These are phyloP conservation scores for Agonopterix arenella DNA, from an alignment of 2,888 invertebrate species.

Conservation along the genomic window DNA sequence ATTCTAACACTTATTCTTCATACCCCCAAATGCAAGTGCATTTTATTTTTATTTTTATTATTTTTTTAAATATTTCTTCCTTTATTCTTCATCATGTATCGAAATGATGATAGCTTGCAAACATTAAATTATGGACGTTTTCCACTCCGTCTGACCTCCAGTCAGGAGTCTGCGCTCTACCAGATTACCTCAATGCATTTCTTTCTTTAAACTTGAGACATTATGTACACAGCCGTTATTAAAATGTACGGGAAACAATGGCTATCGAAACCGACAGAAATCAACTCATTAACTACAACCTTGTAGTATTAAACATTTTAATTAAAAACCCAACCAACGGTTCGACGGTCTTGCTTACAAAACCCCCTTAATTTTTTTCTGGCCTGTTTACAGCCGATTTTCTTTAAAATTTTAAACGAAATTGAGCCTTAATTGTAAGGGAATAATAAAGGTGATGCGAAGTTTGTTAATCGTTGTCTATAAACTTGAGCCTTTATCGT, in stretches of 20 bases:
- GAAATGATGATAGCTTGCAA: too few relatives aligned
- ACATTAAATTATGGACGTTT: too few relatives aligned
- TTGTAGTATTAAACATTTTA: constrained; percentile 62
- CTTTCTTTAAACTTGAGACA: neutral
- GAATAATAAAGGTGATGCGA: too few relatives aligned
- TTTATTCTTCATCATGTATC: too few relatives aligned
- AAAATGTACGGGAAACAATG: constrained; percentile 19
- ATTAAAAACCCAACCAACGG: constrained; percentile 65
- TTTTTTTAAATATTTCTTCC: too few relatives aligned
- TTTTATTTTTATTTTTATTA: too few relatives aligned
- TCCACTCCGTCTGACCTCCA: too few relatives aligned
- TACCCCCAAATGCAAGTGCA: too few relatives aligned
- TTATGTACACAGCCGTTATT: constrained; percentile 27
- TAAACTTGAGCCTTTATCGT: too few relatives aligned
- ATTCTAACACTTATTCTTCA: too few relatives aligned
- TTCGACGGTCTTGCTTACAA: constrained; percentile 57
- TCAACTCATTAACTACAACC: constrained; percentile 62
- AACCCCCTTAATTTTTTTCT: constrained; percentile 48
- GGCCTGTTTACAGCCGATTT: neutral
- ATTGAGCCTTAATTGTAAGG: neutral
- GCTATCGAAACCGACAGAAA: constrained; percentile 44
- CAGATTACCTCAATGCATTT: neutral
- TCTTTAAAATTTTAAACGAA: neutral
- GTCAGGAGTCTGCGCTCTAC: too few relatives aligned
- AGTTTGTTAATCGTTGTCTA: too few relatives aligned